phyloP scores from a whole-genome alignment of 2,797 vertebrate genomes.

The Lagorchestes hirsutus region DNA sequence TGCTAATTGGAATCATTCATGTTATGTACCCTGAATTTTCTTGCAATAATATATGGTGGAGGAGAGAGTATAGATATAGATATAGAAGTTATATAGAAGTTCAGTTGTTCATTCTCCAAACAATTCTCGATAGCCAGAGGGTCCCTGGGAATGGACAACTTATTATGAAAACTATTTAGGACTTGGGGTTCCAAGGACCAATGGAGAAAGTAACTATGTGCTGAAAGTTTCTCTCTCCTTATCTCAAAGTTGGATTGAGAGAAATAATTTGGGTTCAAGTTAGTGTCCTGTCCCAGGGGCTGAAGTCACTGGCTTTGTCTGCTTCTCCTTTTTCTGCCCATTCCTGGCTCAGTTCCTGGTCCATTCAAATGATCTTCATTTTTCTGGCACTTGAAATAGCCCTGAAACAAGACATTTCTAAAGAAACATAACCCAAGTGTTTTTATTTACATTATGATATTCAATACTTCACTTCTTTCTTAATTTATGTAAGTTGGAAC shows the following conservation, averaged over 20 bases:
- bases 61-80: background rate
- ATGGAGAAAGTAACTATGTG: constrained; percentile 8
- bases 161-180: background rate
- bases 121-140: constrained; percentile 28
- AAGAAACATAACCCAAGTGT: constrained; percentile 49
- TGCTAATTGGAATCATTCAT: constrained; percentile 64
- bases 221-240: constrained; percentile 13
- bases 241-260: background rate
- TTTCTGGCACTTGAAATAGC: constrained; percentile 56
- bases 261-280: constrained; percentile 19
- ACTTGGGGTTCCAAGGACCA: constrained; percentile 50
- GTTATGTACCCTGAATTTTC: constrained; percentile 25
- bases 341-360: constrained; percentile 58
- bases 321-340: constrained; percentile 27
- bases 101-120: constrained; percentile 20
- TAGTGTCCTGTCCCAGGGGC: background rate
- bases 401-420: constrained; percentile 56
- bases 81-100: background rate
- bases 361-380: constrained; percentile 65
- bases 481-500: constrained; percentile 59
- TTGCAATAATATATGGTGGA: background rate
- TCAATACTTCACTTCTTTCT: constrained; percentile 70
- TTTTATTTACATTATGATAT: constrained; percentile 69
- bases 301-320: constrained; percentile 19
- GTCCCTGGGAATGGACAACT: constrained; percentile 12